These are phyloP conservation scores for Tamias sibiricus DNA, from an alignment of 2,113 vertebrate species.

Conservation along the genomic window DNA sequence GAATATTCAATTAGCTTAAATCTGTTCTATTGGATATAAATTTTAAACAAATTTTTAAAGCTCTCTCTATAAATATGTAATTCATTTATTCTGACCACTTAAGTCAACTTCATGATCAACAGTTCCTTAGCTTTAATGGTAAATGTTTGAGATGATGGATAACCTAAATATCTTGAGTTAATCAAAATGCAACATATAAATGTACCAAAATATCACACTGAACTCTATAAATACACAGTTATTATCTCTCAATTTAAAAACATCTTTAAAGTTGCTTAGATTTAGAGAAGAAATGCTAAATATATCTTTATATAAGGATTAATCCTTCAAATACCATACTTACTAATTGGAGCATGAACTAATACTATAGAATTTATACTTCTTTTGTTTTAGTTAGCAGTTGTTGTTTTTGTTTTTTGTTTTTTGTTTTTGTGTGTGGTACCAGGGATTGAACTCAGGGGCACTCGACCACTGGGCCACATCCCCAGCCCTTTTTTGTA, in stretches of 20 bases:
- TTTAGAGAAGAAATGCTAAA: conserved; percentile 51
- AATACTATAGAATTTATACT: neutral
- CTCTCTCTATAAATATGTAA: neutral
- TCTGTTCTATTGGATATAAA: neutral
- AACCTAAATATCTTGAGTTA: neutral
- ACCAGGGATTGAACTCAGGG: too few relatives aligned
- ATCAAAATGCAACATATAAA: neutral
- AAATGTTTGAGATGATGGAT: neutral
- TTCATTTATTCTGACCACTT: neutral
- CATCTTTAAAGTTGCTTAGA: conserved; percentile 43
- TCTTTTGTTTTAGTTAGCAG: conserved; percentile 38
- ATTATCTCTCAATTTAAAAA: neutral
- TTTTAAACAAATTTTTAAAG: conserved; percentile 48
- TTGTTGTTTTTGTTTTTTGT: neutral
- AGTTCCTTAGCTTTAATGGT: conserved; percentile 52
- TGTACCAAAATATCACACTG: neutral
- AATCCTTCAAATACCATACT: neutral
- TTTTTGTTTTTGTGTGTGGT: too few relatives aligned
- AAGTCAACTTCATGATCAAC: neutral
- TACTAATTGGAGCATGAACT: conserved; percentile 7
- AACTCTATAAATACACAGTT: neutral
- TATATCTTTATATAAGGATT: conserved; percentile 1
- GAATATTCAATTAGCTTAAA: conserved; percentile 27
- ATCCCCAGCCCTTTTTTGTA: neutral
- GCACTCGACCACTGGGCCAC: too few relatives aligned